Evolutionary conservation across 2,888 invertebrate species (phyloP).

Genomic region (Dryocosmus kuriphilus): DNA sequence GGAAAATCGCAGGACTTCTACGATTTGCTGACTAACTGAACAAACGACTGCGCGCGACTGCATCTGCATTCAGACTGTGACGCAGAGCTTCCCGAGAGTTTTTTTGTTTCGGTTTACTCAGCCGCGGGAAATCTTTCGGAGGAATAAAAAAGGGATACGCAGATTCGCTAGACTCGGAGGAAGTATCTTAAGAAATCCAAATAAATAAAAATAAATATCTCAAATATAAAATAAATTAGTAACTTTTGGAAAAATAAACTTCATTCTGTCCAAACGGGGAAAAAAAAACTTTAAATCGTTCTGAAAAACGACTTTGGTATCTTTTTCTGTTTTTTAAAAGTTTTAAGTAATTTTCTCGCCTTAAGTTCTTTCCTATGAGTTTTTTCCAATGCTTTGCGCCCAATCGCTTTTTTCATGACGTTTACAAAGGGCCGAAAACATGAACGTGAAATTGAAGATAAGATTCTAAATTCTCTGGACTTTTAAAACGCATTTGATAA

Average conservation of each 20-base stretch:
- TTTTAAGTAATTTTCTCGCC: neutral
- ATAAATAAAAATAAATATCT: slow-evolving; percentile 4
- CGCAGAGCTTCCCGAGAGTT: neutral
- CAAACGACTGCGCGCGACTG: slow-evolving; percentile 41
- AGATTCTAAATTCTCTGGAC: neutral
- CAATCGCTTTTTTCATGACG: slow-evolving; percentile 32
- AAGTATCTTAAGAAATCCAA: slow-evolving; percentile 5
- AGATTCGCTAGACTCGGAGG: neutral
- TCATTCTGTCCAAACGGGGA: neutral
- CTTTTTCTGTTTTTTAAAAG: neutral
- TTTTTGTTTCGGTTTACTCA: neutral
- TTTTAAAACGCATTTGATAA: slow-evolving; percentile 7
- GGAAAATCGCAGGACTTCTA: slow-evolving; percentile 49
- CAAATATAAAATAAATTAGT: slow-evolving; percentile 6
- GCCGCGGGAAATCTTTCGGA: neutral
- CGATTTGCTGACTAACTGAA: slow-evolving; percentile 53
- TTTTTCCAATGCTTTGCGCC: slow-evolving; percentile 22
- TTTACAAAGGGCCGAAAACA: slow-evolving; percentile 13
- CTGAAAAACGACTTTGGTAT: neutral
- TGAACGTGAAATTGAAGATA: slow-evolving; percentile 3
- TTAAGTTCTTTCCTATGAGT: neutral
- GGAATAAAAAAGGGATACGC: neutral
- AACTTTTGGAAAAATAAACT: slow-evolving; percentile 4
- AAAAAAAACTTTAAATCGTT: neutral
- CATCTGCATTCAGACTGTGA: neutral